phyloP scores from a whole-genome alignment of 2,888 invertebrate genomes.

The Diaphora mendica region DNA sequence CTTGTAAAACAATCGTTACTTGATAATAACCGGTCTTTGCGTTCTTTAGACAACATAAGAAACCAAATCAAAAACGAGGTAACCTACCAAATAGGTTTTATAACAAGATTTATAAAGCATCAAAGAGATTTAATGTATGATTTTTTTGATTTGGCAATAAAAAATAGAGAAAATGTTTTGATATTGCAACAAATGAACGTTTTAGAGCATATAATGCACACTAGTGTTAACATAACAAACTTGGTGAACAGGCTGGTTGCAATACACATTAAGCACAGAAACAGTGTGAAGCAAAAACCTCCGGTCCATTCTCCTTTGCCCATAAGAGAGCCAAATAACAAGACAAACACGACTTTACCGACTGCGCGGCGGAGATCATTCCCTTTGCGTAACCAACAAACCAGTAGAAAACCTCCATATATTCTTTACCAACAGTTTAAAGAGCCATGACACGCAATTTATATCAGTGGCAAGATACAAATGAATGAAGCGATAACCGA shows the following conservation, averaged over 20 bases:
- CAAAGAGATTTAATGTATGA: constrained; percentile 71
- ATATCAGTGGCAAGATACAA: neutral
- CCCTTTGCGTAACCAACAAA: neutral
- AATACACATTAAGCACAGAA: constrained; percentile 57
- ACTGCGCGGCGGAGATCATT: neutral
- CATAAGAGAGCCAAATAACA: neutral
- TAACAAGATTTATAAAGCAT: constrained; percentile 73
- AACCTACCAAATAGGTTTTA: constrained; percentile 71
- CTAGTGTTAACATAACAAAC: constrained; percentile 54
- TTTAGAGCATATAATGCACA: constrained; percentile 12
- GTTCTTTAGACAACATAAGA: constrained; percentile 50
- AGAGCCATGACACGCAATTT: neutral
- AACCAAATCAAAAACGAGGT: neutral
- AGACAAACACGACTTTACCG: neutral
- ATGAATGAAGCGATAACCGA: neutral
- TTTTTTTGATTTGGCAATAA: constrained; percentile 74
- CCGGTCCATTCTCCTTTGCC: neutral
- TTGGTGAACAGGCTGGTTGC: constrained; percentile 72
- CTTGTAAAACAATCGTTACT: constrained; percentile 71
- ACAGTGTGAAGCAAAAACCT: neutral
- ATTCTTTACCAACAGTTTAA: neutral
- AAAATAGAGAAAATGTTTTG: constrained; percentile 72
- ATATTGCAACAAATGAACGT: constrained; percentile 75
- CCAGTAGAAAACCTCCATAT: neutral
- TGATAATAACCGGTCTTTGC: constrained; percentile 65